Evolutionary conservation across 1,140 invertebrate species (phyloP), one percentile per base, ranked within the genome.

Genomic region (Thalassaphorura encarpata): DNA sequence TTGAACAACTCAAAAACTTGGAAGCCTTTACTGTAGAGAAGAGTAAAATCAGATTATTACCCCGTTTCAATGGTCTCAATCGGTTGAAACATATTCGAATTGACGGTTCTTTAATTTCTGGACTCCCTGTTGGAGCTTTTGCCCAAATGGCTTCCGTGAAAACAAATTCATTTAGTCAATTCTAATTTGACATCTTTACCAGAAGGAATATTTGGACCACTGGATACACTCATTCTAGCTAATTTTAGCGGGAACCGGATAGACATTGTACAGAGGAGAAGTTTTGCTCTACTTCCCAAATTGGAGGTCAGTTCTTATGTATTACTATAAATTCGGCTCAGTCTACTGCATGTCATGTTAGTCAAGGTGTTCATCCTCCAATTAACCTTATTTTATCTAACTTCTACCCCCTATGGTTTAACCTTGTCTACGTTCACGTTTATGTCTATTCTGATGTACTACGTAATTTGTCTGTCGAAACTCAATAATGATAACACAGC

Each of bases 181-280:
- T 85, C 57, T 67, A 75, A 21, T 28, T 68, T 90, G 16, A 74
- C 75, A 2, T 72, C 77, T 13, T 62, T 90, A 0, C 85, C 87
- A 67, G 78, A 82, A 43, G 83, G 83, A 42, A 71, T 85, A 0
- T 78, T 92, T 40, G 79, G 83, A 45, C 81, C 83, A 61, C 71
- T 91, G 28, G 84, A 84, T 0, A 78, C 81, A 47, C 71, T 92
- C 19, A 76, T 76, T 52, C 72, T 82, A 58, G 69, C 89, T 1
- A 88, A 92, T 67, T 79, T 92, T 31, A 85, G 80, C 0, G 72
- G 82, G 54, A 88, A 85, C 67, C 85, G 82, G 0, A 73, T 91
- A 2, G 78, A 78, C n/a, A 83, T 80, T 75, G 80, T 92, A 23
- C 87, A 90, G 67, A 80, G 86, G 41, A 75, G 85, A 62, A 78